Evolutionary conservation across 2,888 invertebrate genomes (phyloP).

Genomic region (Drosophila monieri): DNA sequence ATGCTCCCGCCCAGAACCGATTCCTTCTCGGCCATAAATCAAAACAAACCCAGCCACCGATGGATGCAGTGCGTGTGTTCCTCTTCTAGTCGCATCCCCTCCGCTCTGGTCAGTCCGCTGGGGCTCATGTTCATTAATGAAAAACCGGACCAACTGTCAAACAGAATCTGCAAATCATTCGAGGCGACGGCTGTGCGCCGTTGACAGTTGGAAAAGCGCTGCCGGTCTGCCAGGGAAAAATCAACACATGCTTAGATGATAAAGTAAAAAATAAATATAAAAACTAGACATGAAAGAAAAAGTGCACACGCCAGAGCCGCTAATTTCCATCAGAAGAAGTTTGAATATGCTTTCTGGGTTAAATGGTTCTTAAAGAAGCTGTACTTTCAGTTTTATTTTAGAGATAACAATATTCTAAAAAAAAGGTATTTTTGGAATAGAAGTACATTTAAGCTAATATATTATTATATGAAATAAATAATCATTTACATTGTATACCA

Average conservation of each 20-base stretch:
- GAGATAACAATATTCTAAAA: too few species aligned
- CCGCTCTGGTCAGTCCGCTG: slow-evolving; percentile 33
- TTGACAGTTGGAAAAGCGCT: slow-evolving; percentile 77
- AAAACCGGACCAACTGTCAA: slow-evolving; percentile 77
- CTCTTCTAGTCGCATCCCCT: slow-evolving; percentile 17
- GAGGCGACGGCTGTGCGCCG: slow-evolving; percentile 64
- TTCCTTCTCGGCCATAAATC: slow-evolving; percentile 56
- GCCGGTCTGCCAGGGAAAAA: slow-evolving; percentile 65
- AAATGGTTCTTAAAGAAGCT: background rate
- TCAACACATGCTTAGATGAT: slow-evolving; percentile 78
- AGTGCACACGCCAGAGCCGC: slow-evolving; percentile 6
- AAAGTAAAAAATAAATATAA: slow-evolving; percentile 37
- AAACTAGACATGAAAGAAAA: slow-evolving; percentile 3
- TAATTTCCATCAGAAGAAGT: slow-evolving; percentile 13
- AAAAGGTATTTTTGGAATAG: too few species aligned
- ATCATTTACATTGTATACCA: too few species aligned
- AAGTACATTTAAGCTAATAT: too few species aligned
- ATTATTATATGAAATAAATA: too few species aligned
- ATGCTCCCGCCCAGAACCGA: slow-evolving; percentile 13
- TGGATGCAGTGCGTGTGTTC: slow-evolving; percentile 68
- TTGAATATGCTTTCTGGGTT: slow-evolving; percentile 15
- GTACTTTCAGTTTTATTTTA: too few species aligned
- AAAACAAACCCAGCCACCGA: slow-evolving; percentile 45
- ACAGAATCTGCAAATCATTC: slow-evolving; percentile 78
- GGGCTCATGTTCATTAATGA: slow-evolving; percentile 74